Conservation (phyloP, 2,113 vertebrate species). For the Laticauda laticaudata region DNA sequence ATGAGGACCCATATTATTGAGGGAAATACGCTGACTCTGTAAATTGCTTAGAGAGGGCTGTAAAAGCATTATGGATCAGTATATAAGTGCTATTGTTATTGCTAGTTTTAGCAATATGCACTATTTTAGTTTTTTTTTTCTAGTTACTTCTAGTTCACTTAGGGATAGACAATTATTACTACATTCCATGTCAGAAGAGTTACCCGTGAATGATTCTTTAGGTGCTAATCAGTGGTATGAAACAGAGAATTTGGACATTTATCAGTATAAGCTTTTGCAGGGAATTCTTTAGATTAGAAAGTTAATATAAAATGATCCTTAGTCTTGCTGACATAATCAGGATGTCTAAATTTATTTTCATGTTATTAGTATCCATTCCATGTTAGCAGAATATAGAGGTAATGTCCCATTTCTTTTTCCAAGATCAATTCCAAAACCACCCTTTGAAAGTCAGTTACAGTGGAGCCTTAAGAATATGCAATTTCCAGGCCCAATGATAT, state of each 20-base stretch:
- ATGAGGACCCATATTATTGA: too few species aligned
- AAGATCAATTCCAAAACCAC: neutral
- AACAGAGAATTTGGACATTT: neutral
- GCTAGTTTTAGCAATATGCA: neutral
- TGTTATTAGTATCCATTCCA: neutral
- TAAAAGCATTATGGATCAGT: too few species aligned
- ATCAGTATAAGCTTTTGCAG: neutral
- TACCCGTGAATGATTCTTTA: neutral
- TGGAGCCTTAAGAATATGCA: conserved; percentile 21
- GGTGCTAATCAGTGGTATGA: neutral
- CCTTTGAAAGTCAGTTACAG: conserved; percentile 7
- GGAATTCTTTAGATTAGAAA: neutral
- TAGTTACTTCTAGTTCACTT: neutral
- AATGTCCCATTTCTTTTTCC: neutral
- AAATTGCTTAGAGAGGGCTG: too few species aligned
- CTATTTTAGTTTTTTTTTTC: neutral
- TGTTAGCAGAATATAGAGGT: neutral
- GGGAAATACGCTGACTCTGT: too few species aligned
- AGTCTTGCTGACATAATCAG: neutral
- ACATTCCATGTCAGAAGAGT: neutral
- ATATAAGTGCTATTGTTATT: too few species aligned
- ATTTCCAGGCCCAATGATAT: conserved; percentile 33
- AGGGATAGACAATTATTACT: neutral
- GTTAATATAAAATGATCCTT: neutral
- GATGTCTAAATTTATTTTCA: neutral